phyloP scores from a whole-genome alignment of 35 echinoderm and acorn worm species.

The Ophioderma brevispina region DNA sequence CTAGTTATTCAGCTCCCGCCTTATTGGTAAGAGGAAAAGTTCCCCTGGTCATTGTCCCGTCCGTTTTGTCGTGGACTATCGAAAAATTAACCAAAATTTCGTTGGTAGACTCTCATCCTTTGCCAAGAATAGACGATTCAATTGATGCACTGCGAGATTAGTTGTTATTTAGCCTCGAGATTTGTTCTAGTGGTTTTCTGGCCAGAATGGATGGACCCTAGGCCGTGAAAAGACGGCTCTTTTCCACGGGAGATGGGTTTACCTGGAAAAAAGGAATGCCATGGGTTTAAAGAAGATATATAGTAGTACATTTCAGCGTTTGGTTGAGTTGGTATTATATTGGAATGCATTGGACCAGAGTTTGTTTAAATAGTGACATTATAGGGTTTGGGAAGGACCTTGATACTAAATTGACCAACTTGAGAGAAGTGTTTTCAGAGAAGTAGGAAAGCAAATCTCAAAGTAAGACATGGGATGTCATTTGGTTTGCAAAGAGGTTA shows the following conservation, averaged over 20 bases:
- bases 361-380: too few relatives aligned
- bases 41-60: too few relatives aligned
- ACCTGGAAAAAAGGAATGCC: slow-evolving; percentile 3
- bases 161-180: slow-evolving; percentile 15
- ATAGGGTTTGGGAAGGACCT: slow-evolving; percentile 48
- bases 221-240: slow-evolving; percentile 34
- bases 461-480: slow-evolving; percentile 65
- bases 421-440: slow-evolving; percentile 26
- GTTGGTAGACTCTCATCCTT: too few relatives aligned
- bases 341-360: background rate
- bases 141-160: slow-evolving; percentile 14
- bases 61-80: too few relatives aligned
- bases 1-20: too few relatives aligned
- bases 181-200: slow-evolving; percentile 17
- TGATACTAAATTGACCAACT: slow-evolving; percentile 36
- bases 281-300: slow-evolving; percentile 25
- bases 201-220: slow-evolving; percentile 26
- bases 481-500: slow-evolving; percentile 22
- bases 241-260: background rate
- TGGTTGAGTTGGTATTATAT: background rate
- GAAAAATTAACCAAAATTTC: too few relatives aligned
- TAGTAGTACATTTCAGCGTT: background rate
- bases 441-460: slow-evolving; percentile 24
- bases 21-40: too few relatives aligned
- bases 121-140: too few relatives aligned